phyloP scores from a whole-genome alignment of 2,888 invertebrate species.

The Orthosia gracilis region DNA sequence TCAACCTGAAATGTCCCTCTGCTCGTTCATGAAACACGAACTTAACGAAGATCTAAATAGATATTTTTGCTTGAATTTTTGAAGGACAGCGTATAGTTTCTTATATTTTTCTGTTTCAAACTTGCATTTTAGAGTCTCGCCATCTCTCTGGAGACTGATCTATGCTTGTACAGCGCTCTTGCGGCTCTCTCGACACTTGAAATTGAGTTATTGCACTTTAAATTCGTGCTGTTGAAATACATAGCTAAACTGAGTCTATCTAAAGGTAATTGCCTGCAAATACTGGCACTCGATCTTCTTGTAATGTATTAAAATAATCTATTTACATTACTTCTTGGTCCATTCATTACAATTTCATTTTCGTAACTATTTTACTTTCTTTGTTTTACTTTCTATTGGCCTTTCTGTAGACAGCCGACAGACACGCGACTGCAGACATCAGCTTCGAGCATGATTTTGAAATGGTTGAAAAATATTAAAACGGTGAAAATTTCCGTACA shows the following conservation, averaged over 20 bases:
- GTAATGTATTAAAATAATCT: conserved; percentile 87
- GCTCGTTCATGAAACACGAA: conserved; percentile 80
- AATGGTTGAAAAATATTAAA: conserved; percentile 55
- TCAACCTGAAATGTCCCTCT: conserved; percentile 84
- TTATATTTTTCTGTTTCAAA: conserved; percentile 78
- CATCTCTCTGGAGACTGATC: conserved; percentile 76
- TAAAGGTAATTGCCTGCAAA: conserved; percentile 72
- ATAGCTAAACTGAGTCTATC: conserved; percentile 72
- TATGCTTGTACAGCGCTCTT: conserved; percentile 79
- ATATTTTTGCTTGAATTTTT: conserved; percentile 83
- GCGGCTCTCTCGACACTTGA: conserved; percentile 80
- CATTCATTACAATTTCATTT: conserved; percentile 68
- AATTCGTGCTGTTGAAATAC: conserved; percentile 76
- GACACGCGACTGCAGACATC: conserved; percentile 72
- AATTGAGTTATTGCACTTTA: conserved; percentile 84
- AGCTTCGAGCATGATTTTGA: conserved; percentile 78
- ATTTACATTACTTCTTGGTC: conserved; percentile 66
- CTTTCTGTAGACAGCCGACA: conserved; percentile 64
- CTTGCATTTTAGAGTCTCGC: conserved; percentile 82
- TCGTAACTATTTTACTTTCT: conserved; percentile 66
- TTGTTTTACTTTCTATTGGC: conserved; percentile 72
- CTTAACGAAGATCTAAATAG: conserved; percentile 85
- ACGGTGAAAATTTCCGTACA: conserved; percentile 75
- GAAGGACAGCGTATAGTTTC: conserved; percentile 80
- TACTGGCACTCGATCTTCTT: conserved; percentile 80